Base-by-base conservation (phyloP, 2,113 vertebrate genomes). In the Rhinolophus ferrumequinum region DNA sequence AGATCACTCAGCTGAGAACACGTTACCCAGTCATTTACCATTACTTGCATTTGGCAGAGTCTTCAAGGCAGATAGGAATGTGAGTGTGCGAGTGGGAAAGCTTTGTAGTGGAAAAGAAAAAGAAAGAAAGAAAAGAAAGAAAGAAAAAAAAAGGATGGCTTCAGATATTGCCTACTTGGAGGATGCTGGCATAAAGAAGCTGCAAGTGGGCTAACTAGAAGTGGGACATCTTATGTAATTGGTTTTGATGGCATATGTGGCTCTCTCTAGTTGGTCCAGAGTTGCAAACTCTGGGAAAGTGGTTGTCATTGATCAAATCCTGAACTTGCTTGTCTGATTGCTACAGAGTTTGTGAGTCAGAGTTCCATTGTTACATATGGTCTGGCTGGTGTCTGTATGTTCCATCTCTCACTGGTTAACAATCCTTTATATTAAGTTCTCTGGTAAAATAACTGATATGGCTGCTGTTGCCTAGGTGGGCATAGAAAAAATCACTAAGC, bases 351-450 rank as follows among this genome's bases (percentile, higher is more conserved):
- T 92, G 18, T 44, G 41, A 22, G 24, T 50, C 15, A 50, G 35
- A 41, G 35, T n/a, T 83, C 44, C 79, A 1, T 19, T 47, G 44
- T 47, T 56, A 28, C 18, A 54, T 14, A 33, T 56, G 26, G 8
- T 77, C 6, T 66, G 38, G 18, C 18, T 54, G 19, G 52, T 70
- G 5, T 60, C 26, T 86, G 14, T 56, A 24, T 67, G 30, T 75
- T 60, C 35, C 93, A 4, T 41, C 12, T 38, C 35, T 90, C 44
- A 54, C 52, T 90, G 26, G 75, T 75, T 75, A 85, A 89, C 18
- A 33, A 5, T 94, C 88, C 33, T 89, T 92, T 75, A 75, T 69
- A 58, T 76, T 75, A 80, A 66, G 22, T 82, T 92, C 24, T 85
- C 16, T 58, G 52, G 87, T 93, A 67, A 94, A 83, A 16, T 79